Evolutionary conservation across 2,888 invertebrate species (phyloP).

Genomic region (Eupithecia exiguata): DNA sequence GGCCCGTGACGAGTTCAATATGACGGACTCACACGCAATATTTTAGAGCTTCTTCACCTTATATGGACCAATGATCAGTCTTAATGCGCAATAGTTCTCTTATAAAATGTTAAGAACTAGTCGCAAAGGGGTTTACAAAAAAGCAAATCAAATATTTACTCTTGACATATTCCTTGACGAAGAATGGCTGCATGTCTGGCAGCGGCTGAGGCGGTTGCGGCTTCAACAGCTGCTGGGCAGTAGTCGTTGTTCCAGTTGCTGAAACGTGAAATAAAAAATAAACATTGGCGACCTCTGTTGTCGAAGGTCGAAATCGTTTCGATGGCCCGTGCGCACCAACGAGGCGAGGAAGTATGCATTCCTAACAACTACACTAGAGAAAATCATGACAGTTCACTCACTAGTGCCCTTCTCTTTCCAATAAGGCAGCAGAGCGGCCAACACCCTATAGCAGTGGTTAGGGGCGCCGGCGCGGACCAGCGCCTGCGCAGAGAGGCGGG

Average conservation of each 20-base stretch:
- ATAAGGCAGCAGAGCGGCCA: constrained; percentile 83
- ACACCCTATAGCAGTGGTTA: constrained; percentile 72
- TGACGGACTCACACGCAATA: too few species aligned
- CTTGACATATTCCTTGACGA: constrained; percentile 95
- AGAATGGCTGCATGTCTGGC: constrained; percentile 98
- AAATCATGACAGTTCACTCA: constrained; percentile 53
- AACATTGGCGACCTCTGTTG: constrained; percentile 63
- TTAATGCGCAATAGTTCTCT: too few species aligned
- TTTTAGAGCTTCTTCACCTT: too few species aligned
- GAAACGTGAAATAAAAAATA: background rate
- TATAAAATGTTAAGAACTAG: background rate
- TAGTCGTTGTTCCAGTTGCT: constrained; percentile 70
- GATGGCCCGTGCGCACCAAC: too few species aligned
- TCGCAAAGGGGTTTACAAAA: too few species aligned
- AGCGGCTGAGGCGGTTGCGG: constrained; percentile 91
- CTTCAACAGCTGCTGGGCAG: constrained; percentile 89
- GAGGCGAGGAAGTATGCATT: constrained; percentile 60
- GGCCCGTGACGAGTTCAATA: too few species aligned
- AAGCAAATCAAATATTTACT: constrained; percentile 62
- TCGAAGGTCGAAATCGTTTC: too few species aligned
- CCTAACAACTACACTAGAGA: background rate
- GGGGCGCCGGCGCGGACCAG: constrained; percentile 72
- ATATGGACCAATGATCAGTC: too few species aligned
- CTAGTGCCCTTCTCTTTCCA: constrained; percentile 86
- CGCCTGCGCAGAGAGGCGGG: constrained; percentile 72